A percentile compares a stretch with the other conserved stretches of the same genome.
These are phyloP conservation scores for Leistus spinibarbis DNA, from an alignment of 2,888 invertebrate genomes.

Conservation along the genomic window DNA sequence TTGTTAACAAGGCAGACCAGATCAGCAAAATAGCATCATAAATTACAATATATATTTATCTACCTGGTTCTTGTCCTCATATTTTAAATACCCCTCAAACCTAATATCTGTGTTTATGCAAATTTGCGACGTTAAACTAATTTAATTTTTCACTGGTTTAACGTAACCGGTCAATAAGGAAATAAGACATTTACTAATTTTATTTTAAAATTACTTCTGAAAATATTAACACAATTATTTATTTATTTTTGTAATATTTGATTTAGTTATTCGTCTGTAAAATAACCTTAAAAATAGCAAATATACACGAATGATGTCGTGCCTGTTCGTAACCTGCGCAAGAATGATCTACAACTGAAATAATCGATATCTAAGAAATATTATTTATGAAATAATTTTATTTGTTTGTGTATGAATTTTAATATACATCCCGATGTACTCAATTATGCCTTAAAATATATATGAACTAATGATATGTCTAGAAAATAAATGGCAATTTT, in stretches of 20 bases:
- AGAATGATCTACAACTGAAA: no score
- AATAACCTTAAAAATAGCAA: no score
- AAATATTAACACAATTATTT: neutral
- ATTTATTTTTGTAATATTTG: no score
- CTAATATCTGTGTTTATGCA: neutral
- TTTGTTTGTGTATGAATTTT: no score
- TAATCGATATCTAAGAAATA: no score
- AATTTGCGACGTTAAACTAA: neutral
- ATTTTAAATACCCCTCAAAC: neutral
- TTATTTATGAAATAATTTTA: no score
- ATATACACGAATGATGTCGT: no score
- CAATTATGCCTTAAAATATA: no score
- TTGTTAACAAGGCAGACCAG: slow-evolving; percentile 27
- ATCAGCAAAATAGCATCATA: slow-evolving; percentile 16
- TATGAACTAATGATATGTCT: neutral
- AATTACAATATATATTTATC: no score
- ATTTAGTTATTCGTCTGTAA: no score
- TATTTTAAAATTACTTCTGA: neutral
- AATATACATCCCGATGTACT: no score
- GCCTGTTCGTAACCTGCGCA: no score
- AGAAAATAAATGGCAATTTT: neutral
- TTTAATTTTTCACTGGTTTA: neutral
- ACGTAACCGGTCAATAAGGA: neutral
- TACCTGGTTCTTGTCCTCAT: neutral
- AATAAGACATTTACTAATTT: neutral